Evolutionary conservation across 2,113 vertebrate genomes (phyloP).

Genomic region (Fregata magnificens): DNA sequence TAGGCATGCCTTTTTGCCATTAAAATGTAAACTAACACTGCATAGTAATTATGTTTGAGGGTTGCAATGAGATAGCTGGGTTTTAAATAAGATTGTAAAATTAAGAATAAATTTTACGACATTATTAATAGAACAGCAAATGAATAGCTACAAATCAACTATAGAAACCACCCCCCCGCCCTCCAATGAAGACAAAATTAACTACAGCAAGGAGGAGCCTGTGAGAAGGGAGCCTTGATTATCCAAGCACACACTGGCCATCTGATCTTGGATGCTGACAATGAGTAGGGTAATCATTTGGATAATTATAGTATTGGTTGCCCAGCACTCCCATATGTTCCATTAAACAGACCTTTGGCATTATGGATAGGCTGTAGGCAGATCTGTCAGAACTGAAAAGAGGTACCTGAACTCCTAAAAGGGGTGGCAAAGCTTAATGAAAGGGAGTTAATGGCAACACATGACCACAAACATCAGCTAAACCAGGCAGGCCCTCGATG

Average conservation of each 20-base stretch:
- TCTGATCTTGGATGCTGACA: background rate
- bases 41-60: background rate
- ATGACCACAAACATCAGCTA: background rate
- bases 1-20: background rate
- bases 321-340: background rate
- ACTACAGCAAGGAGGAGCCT: background rate
- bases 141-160: background rate
- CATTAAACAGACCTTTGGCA: background rate
- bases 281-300: constrained; percentile 13
- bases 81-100: background rate
- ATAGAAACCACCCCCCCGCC: background rate
- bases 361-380: background rate
- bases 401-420: background rate
- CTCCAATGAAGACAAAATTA: background rate
- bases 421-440: background rate
- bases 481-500: background rate
- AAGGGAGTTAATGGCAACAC: background rate
- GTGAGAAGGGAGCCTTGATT: background rate
- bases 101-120: background rate
- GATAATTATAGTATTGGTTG: constrained; percentile 13
- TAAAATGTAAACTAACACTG: background rate
- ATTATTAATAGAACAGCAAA: background rate
- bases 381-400: background rate
- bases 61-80: background rate
- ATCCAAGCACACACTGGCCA: constrained; percentile 11